Base-by-base conservation (phyloP, 2,888 invertebrate genomes). In the Timema cristinae region DNA sequence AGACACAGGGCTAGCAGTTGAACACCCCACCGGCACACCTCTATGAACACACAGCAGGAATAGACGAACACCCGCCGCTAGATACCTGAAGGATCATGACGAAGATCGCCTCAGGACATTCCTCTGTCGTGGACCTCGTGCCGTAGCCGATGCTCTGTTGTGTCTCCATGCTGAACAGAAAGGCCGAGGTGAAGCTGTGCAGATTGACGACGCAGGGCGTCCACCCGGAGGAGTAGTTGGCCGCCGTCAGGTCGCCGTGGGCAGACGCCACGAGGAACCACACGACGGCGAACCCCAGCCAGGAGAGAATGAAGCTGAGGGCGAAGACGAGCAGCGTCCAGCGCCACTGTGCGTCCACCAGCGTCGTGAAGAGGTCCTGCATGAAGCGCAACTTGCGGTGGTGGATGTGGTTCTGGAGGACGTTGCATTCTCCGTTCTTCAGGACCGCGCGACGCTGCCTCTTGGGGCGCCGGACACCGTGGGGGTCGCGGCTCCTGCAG, bases 401-500 rank as follows among this genome's bases (percentile, higher is more conserved):
- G 68, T 94, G 91, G 79, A 98, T 91, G 79, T 88, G 86, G 74
- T 95, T 94, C 81, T 96, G 95, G 77, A 94, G 89, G 73, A 97
- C 93, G 84, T 98, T 98, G 84, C 95, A 96, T 80, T 97, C 96
- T 67, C 98, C 98, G 85, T 95, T 97, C 83, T 98, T 98, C 80
- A 94, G 89, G 70, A 98, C 91, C 0, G 97, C 93, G 50, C 98
- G 87, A 75, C 92, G 86, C 66, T 93, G 89, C 69, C 91, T 86
- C 79, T 92, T 89, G 68, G 93, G 93, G 82, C 92, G 85, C 78
- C 86, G 85, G n/a, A 71, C 71, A 11, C 67, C 49, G 16, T 89
- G 89, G 76, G 90, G 86, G 79, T 88, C 89, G 77, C 90, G 88
- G 81, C 87, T 90, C 85, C 90, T 90, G 84, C 61, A 7, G 54